Conservation (phyloP, 2,797 vertebrate genomes). For the Eleutherodactylus coqui region DNA sequence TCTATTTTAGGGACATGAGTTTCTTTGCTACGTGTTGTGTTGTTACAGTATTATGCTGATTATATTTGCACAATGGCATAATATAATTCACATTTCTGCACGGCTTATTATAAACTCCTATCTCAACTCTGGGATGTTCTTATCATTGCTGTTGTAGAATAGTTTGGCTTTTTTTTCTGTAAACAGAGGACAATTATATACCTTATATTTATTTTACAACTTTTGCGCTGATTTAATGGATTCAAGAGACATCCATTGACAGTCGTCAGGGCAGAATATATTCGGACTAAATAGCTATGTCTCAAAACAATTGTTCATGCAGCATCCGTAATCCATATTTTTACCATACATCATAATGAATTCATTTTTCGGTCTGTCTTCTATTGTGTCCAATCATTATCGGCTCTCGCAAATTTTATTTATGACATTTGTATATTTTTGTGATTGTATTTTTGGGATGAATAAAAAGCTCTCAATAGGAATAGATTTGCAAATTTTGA, state of each 20-base stretch:
- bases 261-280: slow-evolving; percentile 11
- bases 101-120: slow-evolving; percentile 38
- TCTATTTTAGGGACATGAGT: slow-evolving; percentile 53
- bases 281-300: slow-evolving; percentile 29
- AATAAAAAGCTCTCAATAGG: slow-evolving; percentile 31
- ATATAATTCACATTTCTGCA: slow-evolving; percentile 17
- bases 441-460: slow-evolving; percentile 33
- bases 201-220: slow-evolving; percentile 35
- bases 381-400: slow-evolving; percentile 38
- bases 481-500: slow-evolving; percentile 40
- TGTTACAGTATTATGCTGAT: slow-evolving; percentile 17
- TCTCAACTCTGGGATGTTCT: slow-evolving; percentile 19
- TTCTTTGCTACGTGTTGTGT: slow-evolving; percentile 20
- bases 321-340: slow-evolving; percentile 34
- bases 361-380: slow-evolving; percentile 6
- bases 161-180: slow-evolving; percentile 37
- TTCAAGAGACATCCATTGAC: slow-evolving; percentile 39
- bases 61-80: slow-evolving; percentile 40
- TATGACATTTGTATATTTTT: slow-evolving; percentile 32
- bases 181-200: slow-evolving; percentile 43
- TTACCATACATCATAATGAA: background rate
- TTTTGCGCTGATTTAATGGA: slow-evolving; percentile 21
- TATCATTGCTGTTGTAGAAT: slow-evolving; percentile 30
- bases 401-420: slow-evolving; percentile 29
- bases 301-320: slow-evolving; percentile 24